Evolutionary conservation across 1,140 invertebrate species (phyloP).

Genomic region (Pantala flavescens): DNA sequence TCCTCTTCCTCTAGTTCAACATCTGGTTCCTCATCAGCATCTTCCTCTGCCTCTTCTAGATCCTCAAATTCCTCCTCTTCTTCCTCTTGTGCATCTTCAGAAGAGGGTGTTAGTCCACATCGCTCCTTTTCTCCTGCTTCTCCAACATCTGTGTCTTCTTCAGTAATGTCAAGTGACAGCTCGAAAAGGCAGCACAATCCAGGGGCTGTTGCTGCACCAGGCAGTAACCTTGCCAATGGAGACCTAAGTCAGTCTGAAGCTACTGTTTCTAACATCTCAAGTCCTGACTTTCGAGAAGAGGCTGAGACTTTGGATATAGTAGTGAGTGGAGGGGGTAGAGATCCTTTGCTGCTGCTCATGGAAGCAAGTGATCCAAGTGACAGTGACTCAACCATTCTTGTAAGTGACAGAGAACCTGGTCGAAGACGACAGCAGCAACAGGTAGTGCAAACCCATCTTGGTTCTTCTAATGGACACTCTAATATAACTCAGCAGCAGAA

Average conservation of each 20-base stretch:
- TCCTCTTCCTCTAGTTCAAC: slow-evolving; percentile 23
- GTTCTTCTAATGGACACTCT: background rate
- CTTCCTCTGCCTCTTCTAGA: slow-evolving; percentile 40
- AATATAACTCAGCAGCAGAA: background rate
- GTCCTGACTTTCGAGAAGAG: slow-evolving; percentile 70
- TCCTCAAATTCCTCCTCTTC: slow-evolving; percentile 42
- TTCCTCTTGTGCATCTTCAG: slow-evolving; percentile 28
- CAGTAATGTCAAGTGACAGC: slow-evolving; percentile 54
- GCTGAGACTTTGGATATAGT: slow-evolving; percentile 52
- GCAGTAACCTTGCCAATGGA: slow-evolving; percentile 20
- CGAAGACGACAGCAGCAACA: background rate
- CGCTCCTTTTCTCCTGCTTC: slow-evolving; percentile 63
- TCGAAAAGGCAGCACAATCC: slow-evolving; percentile 29
- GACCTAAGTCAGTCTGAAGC: slow-evolving; percentile 50
- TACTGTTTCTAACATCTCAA: slow-evolving; percentile 68
- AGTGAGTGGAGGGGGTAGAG: slow-evolving; percentile 53
- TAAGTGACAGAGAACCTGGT: slow-evolving; percentile 26
- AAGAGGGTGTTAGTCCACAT: slow-evolving; percentile 49
- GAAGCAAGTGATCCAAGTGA: slow-evolving; percentile 77
- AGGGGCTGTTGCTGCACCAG: slow-evolving; percentile 14
- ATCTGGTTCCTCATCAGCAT: background rate
- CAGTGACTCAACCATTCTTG: slow-evolving; percentile 66
- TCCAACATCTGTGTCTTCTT: slow-evolving; percentile 74
- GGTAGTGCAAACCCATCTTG: background rate
- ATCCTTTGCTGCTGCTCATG: slow-evolving; percentile 45